phyloP scores from a whole-genome alignment of 2,113 vertebrate species.

The Macrotus californicus region DNA sequence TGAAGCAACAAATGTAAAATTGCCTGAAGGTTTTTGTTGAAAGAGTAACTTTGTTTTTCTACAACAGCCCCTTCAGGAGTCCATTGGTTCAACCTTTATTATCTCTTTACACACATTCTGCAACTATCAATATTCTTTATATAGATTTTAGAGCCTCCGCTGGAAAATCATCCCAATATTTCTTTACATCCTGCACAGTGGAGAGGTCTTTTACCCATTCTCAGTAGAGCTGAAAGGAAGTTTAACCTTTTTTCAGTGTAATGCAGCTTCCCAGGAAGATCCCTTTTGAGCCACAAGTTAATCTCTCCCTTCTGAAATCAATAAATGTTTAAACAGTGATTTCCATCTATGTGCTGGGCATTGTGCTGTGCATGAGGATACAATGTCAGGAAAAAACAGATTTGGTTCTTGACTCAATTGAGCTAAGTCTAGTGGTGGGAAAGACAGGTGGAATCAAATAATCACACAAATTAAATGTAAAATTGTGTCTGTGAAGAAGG shows the following conservation, averaged over 20 bases:
- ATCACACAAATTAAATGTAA: not conserved
- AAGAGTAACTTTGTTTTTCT: not conserved
- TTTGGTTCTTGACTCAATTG: not conserved
- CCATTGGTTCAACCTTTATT: not conserved
- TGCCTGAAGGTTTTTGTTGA: not conserved
- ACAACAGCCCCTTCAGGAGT: not conserved
- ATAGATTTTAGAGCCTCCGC: not conserved
- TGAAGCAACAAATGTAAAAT: not conserved
- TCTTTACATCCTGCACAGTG: not conserved
- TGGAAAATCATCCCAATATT: not conserved
- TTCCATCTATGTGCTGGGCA: not conserved
- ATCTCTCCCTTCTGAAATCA: not conserved
- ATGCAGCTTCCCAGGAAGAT: not conserved
- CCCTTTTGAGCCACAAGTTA: not conserved
- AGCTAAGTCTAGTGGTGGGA: not conserved
- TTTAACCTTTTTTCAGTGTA: not conserved
- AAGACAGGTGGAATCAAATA: not conserved
- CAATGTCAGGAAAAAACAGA: not conserved
- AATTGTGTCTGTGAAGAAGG: not conserved
- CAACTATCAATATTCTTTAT: not conserved
- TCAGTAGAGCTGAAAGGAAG: not conserved
- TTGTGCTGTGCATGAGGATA: not conserved
- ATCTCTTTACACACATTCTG: not conserved
- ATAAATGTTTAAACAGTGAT: not conserved
- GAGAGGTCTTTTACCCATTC: not conserved